Evolutionary conservation across 2,113 vertebrate genomes (phyloP).

Genomic region (Cyanocitta stelleri): DNA sequence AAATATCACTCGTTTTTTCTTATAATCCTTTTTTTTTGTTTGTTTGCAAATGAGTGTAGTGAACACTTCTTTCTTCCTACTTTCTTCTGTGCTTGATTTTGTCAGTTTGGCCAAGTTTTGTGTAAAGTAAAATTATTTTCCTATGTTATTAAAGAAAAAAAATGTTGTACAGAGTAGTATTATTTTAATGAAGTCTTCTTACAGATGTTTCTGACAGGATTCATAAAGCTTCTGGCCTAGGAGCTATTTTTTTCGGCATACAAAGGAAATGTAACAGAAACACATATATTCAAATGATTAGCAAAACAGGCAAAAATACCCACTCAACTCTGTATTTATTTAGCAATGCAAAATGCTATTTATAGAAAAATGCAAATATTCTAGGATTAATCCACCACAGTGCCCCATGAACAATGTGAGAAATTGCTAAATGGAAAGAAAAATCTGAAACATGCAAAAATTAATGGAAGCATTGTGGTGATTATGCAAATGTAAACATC

Average conservation of each 20-base stretch:
- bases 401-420: conserved; percentile 24
- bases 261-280: not conserved
- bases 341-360: conserved; percentile 38
- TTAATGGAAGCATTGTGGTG: conserved; percentile 28
- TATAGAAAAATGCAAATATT: conserved; percentile 62
- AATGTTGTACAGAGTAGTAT: not conserved
- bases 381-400: conserved; percentile 44
- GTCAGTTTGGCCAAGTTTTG: not conserved
- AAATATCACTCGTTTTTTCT: not conserved
- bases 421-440: conserved; percentile 66
- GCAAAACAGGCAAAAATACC: not conserved
- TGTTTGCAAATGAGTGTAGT: not conserved
- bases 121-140: not conserved
- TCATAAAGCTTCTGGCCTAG: not conserved
- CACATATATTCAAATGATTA: conserved; percentile 28
- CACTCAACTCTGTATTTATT: not conserved
- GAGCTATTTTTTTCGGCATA: not conserved
- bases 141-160: not conserved
- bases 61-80: not conserved
- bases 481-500: conserved; percentile 62
- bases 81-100: not conserved
- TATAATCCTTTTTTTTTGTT: not conserved
- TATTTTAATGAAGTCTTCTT: not conserved
- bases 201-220: not conserved
- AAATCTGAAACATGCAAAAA: conserved; percentile 50